Evolutionary conservation across 2,888 invertebrate genomes (phyloP).

Genomic region (Bruchidius siliquastri): DNA sequence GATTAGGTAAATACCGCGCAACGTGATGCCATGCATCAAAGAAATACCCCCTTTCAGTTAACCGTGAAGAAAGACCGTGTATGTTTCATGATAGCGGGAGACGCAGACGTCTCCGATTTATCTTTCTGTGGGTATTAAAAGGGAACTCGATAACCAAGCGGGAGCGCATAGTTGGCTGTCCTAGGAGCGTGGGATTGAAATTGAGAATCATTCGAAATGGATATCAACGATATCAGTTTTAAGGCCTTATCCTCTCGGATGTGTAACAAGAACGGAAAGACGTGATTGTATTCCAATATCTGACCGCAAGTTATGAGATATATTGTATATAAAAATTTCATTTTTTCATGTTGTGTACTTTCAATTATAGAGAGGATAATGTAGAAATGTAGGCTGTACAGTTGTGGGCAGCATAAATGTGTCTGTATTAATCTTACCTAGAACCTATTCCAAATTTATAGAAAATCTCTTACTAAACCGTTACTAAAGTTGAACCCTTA

Average conservation of each 20-base stretch:
- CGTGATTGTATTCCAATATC: not conserved
- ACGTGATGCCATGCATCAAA: not conserved
- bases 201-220: not conserved
- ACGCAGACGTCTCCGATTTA: not conserved
- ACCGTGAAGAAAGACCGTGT: not conserved
- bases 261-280: not conserved
- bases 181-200: not conserved
- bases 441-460: no score
- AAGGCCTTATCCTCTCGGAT: not conserved
- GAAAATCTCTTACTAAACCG: no score
- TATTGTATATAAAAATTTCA: no score
- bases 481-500: no score
- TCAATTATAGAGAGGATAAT: no score
- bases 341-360: no score
- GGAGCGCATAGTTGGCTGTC: not conserved
- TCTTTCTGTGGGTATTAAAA: not conserved
- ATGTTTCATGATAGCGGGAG: not conserved
- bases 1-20: not conserved
- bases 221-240: not conserved
- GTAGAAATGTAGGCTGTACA: no score
- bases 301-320: not conserved
- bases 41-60: not conserved
- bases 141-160: not conserved
- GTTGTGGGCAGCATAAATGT: no score
- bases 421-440: no score